Percentiles rank a stretch among this genome's conserved stretches.
These are phyloP conservation scores for Siphonodentalium dalli DNA, from an alignment of 2,888 invertebrate genomes.

Conservation along the genomic window DNA sequence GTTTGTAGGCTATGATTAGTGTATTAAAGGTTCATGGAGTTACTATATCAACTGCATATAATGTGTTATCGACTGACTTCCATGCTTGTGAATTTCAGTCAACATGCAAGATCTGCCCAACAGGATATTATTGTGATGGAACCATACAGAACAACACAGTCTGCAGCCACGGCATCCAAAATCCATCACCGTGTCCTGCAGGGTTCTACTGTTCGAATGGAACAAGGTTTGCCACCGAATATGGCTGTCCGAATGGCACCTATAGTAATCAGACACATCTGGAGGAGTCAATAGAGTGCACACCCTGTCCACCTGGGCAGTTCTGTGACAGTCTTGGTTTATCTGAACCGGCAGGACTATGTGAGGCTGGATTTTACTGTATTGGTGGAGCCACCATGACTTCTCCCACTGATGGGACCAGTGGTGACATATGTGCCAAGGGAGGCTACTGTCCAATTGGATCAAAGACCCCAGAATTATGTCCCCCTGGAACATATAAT, in stretches of 20 bases:
- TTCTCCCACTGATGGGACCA: constrained; percentile 47
- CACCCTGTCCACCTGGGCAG: constrained; percentile 49
- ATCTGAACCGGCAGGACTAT: constrained; percentile 42
- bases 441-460: constrained; percentile 56
- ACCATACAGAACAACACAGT: constrained; percentile 54
- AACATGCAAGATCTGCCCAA: constrained; percentile 53
- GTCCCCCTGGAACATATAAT: constrained; percentile 58
- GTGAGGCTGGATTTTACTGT: constrained; percentile 51
- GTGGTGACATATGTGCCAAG: constrained; percentile 46
- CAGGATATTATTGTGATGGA: constrained; percentile 59
- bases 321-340: constrained; percentile 52
- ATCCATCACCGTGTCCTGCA: constrained; percentile 49
- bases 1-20: too few relatives aligned
- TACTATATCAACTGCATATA: too few relatives aligned
- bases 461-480: constrained; percentile 38
- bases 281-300: constrained; percentile 44
- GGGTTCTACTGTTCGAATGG: constrained; percentile 56
- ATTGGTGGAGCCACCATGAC: constrained; percentile 35
- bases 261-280: constrained; percentile 39
- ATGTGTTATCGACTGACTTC: too few relatives aligned
- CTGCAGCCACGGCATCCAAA: constrained; percentile 59
- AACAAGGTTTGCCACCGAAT: constrained; percentile 49
- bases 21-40: too few relatives aligned
- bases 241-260: constrained; percentile 57
- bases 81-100: constrained; percentile 36